Base-by-base conservation (phyloP, 1,140 invertebrate species). In the Ridgeia piscesae region DNA sequence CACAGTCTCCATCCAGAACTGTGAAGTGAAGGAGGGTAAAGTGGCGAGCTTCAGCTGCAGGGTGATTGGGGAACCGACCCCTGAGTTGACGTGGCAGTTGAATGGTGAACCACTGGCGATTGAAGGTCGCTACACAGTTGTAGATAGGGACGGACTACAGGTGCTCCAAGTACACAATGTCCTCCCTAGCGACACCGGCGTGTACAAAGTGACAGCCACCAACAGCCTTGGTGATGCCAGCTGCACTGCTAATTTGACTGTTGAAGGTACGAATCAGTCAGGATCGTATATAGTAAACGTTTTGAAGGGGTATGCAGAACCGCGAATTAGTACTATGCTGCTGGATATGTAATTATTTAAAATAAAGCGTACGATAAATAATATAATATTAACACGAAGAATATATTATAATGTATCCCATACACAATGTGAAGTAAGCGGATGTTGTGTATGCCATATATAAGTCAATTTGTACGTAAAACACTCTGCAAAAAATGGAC, bases 21-120 rank as follows among this genome's bases (percentile, higher is more conserved):
- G 58, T 77, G 58, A 98, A 94, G 98, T 98, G 6, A 96, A 97
- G 50, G 98, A 98, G 95, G 98, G 98, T 2, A 98, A 98, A 95
- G 97, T 97, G 9, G 97, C 98, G 58, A 97, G 98, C 77, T 98
- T 99, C 93, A 96, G 97, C 92, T 98, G 98, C 95, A 98, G 98
- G 96, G 98, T 99, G n/a, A 97, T 98, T 89, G 98, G 98, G 27
- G 98, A 98, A 96, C 98, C 98, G 0, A 98, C 98, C 95, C 98
- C 98, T 34, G 97, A 98, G 94, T 97, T 99, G 2, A 97, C 97
- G 93, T 99, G 98, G 98, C 96, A 98, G 4, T 96, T 94, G 91
- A 95, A 95, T 91, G 94, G 94, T 88, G 91, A 94, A 88, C 92
- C 93, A 35, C 92, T 95, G 34, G 92, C 94, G 88, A 93, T 94